Conservation (phyloP, 92 coral and sea anemone species). For the Zoanthus sansibaricus region DNA sequence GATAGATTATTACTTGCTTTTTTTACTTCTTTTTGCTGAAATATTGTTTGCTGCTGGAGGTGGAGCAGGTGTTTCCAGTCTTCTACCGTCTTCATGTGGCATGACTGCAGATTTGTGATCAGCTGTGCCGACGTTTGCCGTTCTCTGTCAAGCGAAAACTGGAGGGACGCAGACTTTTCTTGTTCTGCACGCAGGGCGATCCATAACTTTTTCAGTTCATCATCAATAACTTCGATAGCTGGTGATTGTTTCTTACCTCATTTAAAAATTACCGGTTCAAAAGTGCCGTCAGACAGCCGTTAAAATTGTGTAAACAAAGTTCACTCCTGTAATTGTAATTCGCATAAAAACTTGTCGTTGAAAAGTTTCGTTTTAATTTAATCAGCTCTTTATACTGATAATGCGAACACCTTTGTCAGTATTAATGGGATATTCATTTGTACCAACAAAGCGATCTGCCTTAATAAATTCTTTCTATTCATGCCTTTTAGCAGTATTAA, state of each 20-base stretch:
- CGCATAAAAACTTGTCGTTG: constrained; percentile 4
- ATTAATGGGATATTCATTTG: not conserved
- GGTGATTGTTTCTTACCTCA: not conserved
- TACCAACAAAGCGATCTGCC: not conserved
- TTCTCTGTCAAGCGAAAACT: constrained; percentile 1
- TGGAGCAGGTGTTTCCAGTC: constrained; percentile 18
- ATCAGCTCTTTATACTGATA: not conserved
- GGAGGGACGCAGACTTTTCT: constrained; percentile 18
- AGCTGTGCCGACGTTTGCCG: constrained; percentile 18
- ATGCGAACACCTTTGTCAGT: constrained; percentile 1
- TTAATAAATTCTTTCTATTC: not conserved
- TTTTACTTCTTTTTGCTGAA: constrained; percentile 7
- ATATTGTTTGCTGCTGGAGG: constrained; percentile 14
- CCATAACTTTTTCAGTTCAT: constrained; percentile 4
- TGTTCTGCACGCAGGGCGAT: not conserved
- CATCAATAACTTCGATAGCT: not conserved
- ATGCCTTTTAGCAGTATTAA: not conserved
- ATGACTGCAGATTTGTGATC: not conserved
- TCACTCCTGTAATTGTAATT: not conserved
- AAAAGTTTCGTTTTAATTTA: not conserved
- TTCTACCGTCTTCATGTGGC: not conserved
- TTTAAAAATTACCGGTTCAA: not conserved
- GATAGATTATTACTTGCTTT: not conserved
- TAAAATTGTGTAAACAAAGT: not conserved
- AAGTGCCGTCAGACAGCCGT: not conserved